Percentiles rank a stretch among this genome's conserved stretches.
Conservation (phyloP, 2,888 invertebrate species). For the Lithophane semibrunnea region DNA sequence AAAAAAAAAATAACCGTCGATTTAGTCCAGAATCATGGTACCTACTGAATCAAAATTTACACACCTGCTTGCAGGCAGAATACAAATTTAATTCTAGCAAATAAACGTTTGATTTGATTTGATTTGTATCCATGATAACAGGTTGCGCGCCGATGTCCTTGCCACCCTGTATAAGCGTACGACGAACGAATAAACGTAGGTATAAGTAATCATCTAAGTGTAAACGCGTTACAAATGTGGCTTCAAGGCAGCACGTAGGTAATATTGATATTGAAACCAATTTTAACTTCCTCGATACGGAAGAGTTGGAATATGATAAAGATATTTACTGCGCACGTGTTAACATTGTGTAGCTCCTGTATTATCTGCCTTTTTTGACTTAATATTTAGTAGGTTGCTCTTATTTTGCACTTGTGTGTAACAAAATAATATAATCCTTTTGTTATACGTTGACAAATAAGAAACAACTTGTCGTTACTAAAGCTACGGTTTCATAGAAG, state of each 20-base stretch:
- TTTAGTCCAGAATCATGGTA: too few species aligned
- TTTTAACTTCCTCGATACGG: constrained; percentile 50
- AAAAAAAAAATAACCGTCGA: too few species aligned
- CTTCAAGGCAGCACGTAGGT: constrained; percentile 24
- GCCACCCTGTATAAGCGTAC: not conserved
- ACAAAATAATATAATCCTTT: not conserved
- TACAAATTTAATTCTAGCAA: too few species aligned
- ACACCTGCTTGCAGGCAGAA: too few species aligned
- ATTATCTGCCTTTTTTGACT: not conserved
- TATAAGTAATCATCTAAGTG: constrained; percentile 1
- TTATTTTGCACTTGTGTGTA: not conserved
- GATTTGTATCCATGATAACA: too few species aligned
- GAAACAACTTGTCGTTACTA: not conserved
- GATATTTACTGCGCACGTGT: constrained; percentile 33
- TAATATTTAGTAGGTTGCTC: not conserved
- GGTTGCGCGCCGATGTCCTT: too few species aligned
- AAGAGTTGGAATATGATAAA: constrained; percentile 39
- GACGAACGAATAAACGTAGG: not conserved
- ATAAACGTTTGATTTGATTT: too few species aligned
- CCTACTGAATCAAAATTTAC: too few species aligned
- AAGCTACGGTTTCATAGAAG: not conserved
- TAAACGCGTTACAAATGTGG: constrained; percentile 42
- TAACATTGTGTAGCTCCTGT: not conserved
- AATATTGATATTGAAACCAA: constrained; percentile 59
- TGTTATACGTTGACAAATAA: not conserved